phyloP scores from a whole-genome alignment of 2,797 vertebrate species.

The Antennarius maculatus region DNA sequence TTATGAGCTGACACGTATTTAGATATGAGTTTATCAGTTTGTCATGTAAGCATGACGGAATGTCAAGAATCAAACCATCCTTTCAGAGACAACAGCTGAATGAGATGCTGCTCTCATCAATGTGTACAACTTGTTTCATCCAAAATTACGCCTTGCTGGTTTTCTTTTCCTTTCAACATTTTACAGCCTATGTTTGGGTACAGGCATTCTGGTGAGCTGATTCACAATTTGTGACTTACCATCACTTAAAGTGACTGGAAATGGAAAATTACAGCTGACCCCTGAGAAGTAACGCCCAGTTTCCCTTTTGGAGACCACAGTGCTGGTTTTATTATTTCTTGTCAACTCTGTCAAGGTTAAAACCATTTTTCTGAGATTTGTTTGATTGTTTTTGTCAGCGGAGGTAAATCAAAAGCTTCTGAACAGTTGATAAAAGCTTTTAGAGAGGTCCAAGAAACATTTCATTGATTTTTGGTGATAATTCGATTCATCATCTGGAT shows the following conservation, averaged over 20 bases:
- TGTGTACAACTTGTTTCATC: slow-evolving; percentile 13
- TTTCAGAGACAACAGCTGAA: slow-evolving; percentile 65
- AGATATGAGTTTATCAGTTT: not conserved
- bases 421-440: too few relatives aligned
- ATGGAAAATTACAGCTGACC: slow-evolving; percentile 5
- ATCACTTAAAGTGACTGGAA: slow-evolving; percentile 3
- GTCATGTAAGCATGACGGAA: slow-evolving; percentile 31
- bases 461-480: too few relatives aligned
- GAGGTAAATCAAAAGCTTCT: too few relatives aligned
- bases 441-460: too few relatives aligned
- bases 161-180: not conserved
- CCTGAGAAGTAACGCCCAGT: not conserved
- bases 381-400: too few relatives aligned
- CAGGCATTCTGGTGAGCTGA: slow-evolving; percentile 2
- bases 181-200: not conserved
- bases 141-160: slow-evolving; percentile 31
- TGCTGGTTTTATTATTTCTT: not conserved
- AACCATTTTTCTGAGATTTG: too few relatives aligned
- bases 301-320: not conserved
- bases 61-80: slow-evolving; percentile 55
- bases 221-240: not conserved
- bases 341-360: not conserved
- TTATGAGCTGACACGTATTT: not conserved
- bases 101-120: slow-evolving; percentile 23
- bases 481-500: too few relatives aligned